These are phyloP conservation scores for Buphagus erythrorhynchus DNA, from an alignment of 2,797 vertebrate species.

Conservation along the genomic window DNA sequence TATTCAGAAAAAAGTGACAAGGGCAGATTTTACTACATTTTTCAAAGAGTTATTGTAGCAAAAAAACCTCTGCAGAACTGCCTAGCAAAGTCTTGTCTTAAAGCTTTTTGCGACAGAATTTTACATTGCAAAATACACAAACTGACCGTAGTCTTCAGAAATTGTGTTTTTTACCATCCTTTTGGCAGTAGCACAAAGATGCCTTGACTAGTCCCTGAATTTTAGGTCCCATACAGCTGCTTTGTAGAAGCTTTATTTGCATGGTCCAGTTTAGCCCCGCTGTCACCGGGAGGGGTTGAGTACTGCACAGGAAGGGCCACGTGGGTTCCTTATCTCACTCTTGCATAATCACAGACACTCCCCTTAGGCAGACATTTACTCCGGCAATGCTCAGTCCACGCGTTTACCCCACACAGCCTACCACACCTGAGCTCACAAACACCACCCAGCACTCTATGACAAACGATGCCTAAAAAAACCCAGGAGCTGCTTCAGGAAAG, in stretches of 20 bases:
- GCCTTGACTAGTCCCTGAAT: not conserved
- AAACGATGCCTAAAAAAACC: not conserved
- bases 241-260: not conserved
- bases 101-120: not conserved
- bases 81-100: not conserved
- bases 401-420: not conserved
- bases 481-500: not conserved
- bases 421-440: not conserved
- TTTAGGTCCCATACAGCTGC: not conserved
- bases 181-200: not conserved
- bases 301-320: not conserved
- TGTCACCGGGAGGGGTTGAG: not conserved
- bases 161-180: not conserved
- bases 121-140: not conserved
- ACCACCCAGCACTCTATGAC: accelerated
- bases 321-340: not conserved
- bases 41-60: not conserved
- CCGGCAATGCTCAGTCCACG: not conserved
- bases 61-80: not conserved
- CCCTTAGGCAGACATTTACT: not conserved
- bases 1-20: not conserved
- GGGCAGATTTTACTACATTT: not conserved
- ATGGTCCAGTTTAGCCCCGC: not conserved
- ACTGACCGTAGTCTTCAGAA: not conserved
- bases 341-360: not conserved